Evolutionary conservation across 2,113 vertebrate species (phyloP), one percentile per base, ranked within the genome.

Genomic region (Dermatemys mawii): DNA sequence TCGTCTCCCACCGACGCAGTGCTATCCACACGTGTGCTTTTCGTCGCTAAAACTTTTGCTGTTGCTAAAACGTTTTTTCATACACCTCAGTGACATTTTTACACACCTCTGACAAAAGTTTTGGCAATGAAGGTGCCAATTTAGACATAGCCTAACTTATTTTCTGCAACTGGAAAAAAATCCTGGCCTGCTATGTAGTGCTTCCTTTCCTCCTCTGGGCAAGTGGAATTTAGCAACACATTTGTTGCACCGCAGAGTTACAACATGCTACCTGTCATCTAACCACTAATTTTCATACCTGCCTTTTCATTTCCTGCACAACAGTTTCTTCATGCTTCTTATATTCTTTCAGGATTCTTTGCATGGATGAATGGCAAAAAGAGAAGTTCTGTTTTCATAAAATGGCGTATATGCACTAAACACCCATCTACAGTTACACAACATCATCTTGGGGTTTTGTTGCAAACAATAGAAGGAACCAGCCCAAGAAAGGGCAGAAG

Each of bases 371-470:
- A 19, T 7, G 55, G 67, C n/a, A 93, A 63, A 85, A 11, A 17
- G 48, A 16, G 12, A 78, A 78, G 38, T 1, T 55, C 49, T 76
- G 55, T n/a, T 50, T 86, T 83, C n/a, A 44, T 24, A 29, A 75
- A 76, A 86, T 1, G 1, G 35, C 87, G 91, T 49, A 35, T 12
- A 60, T 13, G 2, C 57, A 60, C 57, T 32, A 60, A 32, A 60
- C 38, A 75, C 5, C 9, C 17, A 75, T 22, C 2, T 6, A 11
- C 29, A 89, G 75, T 50, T 21, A 8, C 19, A 35, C 0, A 0
- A 48, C 79, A 0, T 4, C n/a, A 41, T 81, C 51, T 27, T 0
- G 1, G 14, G n/a, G 29, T 54, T 86, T 44, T 79, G 84, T 48
- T 78, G 38, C n/a, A 86, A 84, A 35, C 14, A 83, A 26, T 13